Evolutionary conservation across 2,888 invertebrate genomes (phyloP), one percentile per base, ranked within the genome.

Genomic region (Busseola fusca): DNA sequence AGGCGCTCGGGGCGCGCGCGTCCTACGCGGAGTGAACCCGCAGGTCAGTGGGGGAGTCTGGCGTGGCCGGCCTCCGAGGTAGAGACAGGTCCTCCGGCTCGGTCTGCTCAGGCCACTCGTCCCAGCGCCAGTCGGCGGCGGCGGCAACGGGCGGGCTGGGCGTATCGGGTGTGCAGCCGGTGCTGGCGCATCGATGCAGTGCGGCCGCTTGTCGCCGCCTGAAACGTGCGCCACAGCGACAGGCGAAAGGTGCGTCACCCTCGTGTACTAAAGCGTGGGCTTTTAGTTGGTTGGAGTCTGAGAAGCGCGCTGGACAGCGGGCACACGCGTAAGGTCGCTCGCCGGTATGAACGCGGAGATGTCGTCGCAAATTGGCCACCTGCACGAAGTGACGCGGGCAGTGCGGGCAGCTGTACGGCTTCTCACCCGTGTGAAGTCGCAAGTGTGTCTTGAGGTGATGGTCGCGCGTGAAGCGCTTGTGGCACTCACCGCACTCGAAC

Each of bases 361-460:
- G 99, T 14, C 99, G 97, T 10, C 99, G 96, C 52, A 99, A 96
- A 91, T 99, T 99, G 21, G 99, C 99, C 54, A 99, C 98, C 93
- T 99, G 99, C 52, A 99, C 98, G 92, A 99, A 99, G 90, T 98
- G 98, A 3, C 98, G 97, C 81, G 98, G 98, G 94, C 99, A 99
- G 91, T 98, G 98, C 67, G 97, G 97, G 93, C 99, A 99, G 88
- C 98, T 97, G 93, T 98, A 99, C 0, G 99, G 99, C 87, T 98
- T 98, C 91, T 99, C 99, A 0, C 99, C 99, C 1, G 99, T 99
- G 92, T 99, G 99, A 76, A 99, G 95, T 40, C 99, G 96, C 96
- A 99, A 97, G 93, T 99, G 99, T 0, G 99, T 99, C 94, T 99
- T 99, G 67, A 99, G 96, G 88, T 99, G 99, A 88, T 99, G 99